Percentiles rank a stretch among this genome's conserved stretches.
Conservation (phyloP, 2,113 vertebrate genomes). For the Struthio camelus region DNA sequence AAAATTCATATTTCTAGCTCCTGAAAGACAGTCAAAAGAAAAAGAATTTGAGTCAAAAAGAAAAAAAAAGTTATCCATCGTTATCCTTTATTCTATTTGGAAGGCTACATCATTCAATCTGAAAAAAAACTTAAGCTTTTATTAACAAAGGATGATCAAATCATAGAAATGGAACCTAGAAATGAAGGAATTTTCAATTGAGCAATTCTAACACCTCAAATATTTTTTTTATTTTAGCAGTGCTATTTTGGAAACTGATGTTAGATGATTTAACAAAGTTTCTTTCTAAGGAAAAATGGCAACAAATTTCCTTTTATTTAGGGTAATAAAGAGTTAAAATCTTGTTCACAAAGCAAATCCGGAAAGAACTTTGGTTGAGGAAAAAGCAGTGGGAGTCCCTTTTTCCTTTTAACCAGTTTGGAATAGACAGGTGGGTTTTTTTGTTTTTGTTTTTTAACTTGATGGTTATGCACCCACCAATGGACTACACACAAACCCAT, state of each 20-base stretch:
- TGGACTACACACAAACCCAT: conserved; percentile 64
- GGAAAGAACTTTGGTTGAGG: conserved; percentile 28
- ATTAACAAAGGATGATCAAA: not conserved
- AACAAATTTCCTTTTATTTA: conserved; percentile 20
- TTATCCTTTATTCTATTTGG: not conserved
- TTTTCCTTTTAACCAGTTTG: conserved; percentile 70
- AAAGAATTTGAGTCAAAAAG: not conserved
- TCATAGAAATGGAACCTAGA: not conserved
- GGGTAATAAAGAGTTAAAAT: conserved; percentile 70
- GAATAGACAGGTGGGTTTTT: conserved; percentile 61
- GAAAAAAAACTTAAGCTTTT: not conserved
- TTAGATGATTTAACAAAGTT: not conserved
- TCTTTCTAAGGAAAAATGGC: not conserved
- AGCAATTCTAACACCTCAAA: not conserved
- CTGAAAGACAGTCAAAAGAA: not conserved
- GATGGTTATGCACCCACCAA: conserved; percentile 58
- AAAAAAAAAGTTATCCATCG: too few species aligned
- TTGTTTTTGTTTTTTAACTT: conserved; percentile 50
- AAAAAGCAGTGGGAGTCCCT: conserved; percentile 67
- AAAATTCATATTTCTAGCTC: not conserved
- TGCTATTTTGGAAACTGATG: not conserved
- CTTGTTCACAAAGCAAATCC: conserved; percentile 25
- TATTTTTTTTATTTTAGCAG: not conserved
- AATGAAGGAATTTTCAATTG: not conserved
- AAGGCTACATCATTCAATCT: not conserved